Evolutionary conservation across 2,113 vertebrate genomes (phyloP).

Genomic region (Xenus cinereus): DNA sequence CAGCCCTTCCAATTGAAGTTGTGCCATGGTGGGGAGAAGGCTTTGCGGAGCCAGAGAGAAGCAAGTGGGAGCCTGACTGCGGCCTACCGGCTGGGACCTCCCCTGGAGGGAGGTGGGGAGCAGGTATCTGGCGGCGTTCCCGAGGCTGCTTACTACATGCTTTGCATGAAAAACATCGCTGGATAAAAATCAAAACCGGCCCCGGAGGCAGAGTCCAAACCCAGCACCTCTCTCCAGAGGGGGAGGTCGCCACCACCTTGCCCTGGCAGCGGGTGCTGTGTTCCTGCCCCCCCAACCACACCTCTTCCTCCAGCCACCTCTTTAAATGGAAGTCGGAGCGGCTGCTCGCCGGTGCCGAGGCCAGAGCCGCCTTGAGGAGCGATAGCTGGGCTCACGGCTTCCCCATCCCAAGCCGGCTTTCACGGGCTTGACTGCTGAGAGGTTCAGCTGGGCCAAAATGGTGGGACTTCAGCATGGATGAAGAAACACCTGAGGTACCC

Average conservation of each 20-base stretch:
- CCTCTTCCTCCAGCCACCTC: neutral
- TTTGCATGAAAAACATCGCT: conserved; percentile 37
- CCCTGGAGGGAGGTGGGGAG: conserved; percentile 7
- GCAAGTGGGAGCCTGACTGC: conserved; percentile 61
- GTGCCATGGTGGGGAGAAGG: neutral
- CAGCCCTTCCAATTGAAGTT: conserved; percentile 32
- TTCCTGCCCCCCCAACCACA: neutral
- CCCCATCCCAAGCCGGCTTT: neutral
- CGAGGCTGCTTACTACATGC: neutral
- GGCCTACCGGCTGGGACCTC: neutral
- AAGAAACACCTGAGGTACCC: conserved; percentile 39
- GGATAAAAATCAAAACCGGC: conserved; percentile 34
- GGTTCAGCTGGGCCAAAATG: neutral
- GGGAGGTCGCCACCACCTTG: conserved; percentile 4
- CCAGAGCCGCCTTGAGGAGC: neutral
- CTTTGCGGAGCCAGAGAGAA: neutral
- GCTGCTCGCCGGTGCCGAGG: neutral
- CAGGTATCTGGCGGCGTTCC: conserved; percentile 8
- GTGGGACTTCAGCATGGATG: neutral
- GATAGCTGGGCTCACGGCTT: neutral
- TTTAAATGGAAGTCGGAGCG: neutral
- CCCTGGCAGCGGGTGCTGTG: neutral
- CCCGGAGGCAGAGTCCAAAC: conserved; percentile 35
- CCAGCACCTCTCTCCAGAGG: neutral
- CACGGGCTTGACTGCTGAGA: neutral